Percentiles rank a stretch among this genome's conserved stretches.
phyloP scores from a whole-genome alignment of 1,140 invertebrate species.

The Carposina sasakii region DNA sequence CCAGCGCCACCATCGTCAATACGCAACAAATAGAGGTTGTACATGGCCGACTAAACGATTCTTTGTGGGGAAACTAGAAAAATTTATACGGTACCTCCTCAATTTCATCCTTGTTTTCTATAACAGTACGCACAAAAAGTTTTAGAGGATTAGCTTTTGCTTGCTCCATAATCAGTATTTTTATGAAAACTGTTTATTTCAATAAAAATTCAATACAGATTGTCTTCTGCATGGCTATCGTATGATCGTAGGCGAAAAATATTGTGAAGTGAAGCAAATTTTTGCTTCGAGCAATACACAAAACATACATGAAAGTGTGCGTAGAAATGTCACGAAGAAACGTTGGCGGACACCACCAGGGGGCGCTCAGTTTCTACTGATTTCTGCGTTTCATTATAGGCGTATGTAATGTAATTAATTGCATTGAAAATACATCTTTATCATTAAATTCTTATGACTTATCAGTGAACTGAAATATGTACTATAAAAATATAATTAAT shows the following conservation, averaged over 20 bases:
- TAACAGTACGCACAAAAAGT: slow-evolving; percentile 75
- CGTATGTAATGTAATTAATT: no score
- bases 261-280: no score
- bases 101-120: slow-evolving; percentile 87
- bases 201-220: slow-evolving; percentile 68
- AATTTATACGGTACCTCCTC: slow-evolving; percentile 81
- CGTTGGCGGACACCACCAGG: slow-evolving; percentile 22
- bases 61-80: slow-evolving; percentile 71
- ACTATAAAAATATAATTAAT: no score
- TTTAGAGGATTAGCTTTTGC: slow-evolving; percentile 74
- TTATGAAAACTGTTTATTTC: slow-evolving; percentile 58
- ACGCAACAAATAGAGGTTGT: slow-evolving; percentile 69
- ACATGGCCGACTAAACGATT: slow-evolving; percentile 74
- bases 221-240: slow-evolving; percentile 73
- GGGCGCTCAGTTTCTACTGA: slow-evolving; percentile 14
- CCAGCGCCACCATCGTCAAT: slow-evolving; percentile 66
- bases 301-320: slow-evolving; percentile 44
- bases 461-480: no score
- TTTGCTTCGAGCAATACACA: slow-evolving; percentile 59
- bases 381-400: slow-evolving; percentile 7
- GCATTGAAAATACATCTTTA: no score
- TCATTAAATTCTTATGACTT: no score
- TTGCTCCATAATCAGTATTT: slow-evolving; percentile 74
- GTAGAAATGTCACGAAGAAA: slow-evolving; percentile 30
- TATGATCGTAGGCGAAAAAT: slow-evolving; percentile 72